Evolutionary conservation across 2,113 vertebrate genomes (phyloP), one percentile per base, ranked within the genome.

Genomic region (Puntigrus tetrazona): DNA sequence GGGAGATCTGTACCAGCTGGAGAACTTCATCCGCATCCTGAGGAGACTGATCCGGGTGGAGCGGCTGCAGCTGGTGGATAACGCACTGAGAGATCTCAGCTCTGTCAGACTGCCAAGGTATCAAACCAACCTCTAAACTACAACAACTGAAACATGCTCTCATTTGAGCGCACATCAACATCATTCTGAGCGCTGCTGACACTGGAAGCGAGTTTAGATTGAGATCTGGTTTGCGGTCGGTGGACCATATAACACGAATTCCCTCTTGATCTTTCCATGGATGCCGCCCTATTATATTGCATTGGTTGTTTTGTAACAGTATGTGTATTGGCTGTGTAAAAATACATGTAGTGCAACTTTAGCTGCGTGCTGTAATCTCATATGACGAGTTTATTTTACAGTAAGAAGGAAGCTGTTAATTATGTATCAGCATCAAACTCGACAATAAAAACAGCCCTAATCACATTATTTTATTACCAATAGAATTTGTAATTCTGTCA

Each of bases 81-180:
- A 98, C 88, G 95, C 95, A 16, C 92, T 98, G 88, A 92, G 90
- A 57, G 94, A 97, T 88, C 92, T 98, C 87, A 98, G 96, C 92
- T 96, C 94, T 90, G 92, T 97, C 91, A 93, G 94, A 87, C 92
- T 99, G 95, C 97, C 97, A 96, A 97, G 96, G 97, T 97, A 5
- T 4, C 22, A 43, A 43, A 72, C 22, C 14, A 43, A 25, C 38
- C 22, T 72, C 5, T 25, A 41, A 2, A 43, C 38, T n/a, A 34
- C 5, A 55, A 25, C 10, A 25, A 13, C 2, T 78, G 74, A 34
- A 41, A 38, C 20, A 38, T 77, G 13, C 20, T 36, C 5, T 69
- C 34, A 20, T 22, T 36, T 70, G 8, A 18, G 38, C 7, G 38
- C 9, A 16, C 41, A 45, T 45, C 7, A 65, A 80, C 2, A 8